Percentiles rank a stretch among this genome's conserved stretches.
Evolutionary conservation across 1,140 invertebrate genomes (phyloP).

Genomic region (Adoxophyes honmai): DNA sequence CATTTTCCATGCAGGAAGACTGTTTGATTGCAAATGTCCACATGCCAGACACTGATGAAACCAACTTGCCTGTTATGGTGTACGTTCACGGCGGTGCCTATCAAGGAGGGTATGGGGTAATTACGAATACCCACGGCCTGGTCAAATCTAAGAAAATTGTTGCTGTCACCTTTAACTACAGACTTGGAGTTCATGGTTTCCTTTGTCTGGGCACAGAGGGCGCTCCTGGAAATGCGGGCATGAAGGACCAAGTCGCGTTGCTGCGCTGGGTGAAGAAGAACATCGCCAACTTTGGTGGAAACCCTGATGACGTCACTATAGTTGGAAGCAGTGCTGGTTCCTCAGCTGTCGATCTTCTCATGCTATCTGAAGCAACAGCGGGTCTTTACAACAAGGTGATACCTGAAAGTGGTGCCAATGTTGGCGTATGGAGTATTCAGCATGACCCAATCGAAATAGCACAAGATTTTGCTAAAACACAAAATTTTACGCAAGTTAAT

Average conservation of each 20-base stretch:
- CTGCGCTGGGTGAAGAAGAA: constrained; percentile 38
- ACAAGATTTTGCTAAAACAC: constrained; percentile 27
- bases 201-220: constrained; percentile 35
- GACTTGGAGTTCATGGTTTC: constrained; percentile 32
- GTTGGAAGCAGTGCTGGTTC: constrained; percentile 42
- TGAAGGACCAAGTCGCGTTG: constrained; percentile 37
- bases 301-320: constrained; percentile 44
- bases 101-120: constrained; percentile 26
- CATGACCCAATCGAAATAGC: constrained; percentile 39
- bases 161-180: constrained; percentile 34
- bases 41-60: constrained; percentile 39
- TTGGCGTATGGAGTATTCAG: constrained; percentile 29
- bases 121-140: constrained; percentile 21
- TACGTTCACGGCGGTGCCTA: constrained; percentile 42
- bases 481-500: constrained; percentile 30
- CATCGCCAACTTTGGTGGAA: constrained; percentile 45
- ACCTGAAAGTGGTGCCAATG: constrained; percentile 31
- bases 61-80: constrained; percentile 48
- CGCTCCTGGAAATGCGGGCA: constrained; percentile 36
- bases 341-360: constrained; percentile 33
- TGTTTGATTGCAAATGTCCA: constrained; percentile 54
- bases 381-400: constrained; percentile 48
- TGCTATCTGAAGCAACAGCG: constrained; percentile 34
- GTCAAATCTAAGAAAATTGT: constrained; percentile 27
- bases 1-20: constrained; percentile 33